Evolutionary conservation across 2,888 invertebrate species (phyloP), one percentile per base, ranked within the genome.

Genomic region (Drosophila picticornis): DNA sequence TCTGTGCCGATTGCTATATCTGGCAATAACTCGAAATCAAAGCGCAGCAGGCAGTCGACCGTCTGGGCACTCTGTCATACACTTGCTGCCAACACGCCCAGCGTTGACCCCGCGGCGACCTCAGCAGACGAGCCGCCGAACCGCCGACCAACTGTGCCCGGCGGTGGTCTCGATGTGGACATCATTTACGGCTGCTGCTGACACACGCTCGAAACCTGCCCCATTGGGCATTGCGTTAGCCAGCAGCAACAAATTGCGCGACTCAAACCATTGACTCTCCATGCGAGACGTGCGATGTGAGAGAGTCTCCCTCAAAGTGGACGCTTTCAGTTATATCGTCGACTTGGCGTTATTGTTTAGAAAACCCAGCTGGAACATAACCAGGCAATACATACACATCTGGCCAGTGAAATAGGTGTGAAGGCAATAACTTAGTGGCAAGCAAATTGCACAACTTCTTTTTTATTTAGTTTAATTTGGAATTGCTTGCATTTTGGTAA

Each of bases 1-100:
- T 74, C 51, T 43, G 53, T 55, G 64, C 31, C 73, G 65, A 51
- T 74, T 77, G 75, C 86, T 78, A 90, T 88, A 86, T 75, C 89
- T 78, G 69, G 84, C 81, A 83, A 85, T 85, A 90, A 85, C 85
- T 90, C 82, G 89, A 84, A 86, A 86, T 90, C 85, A 86, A 89
- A 86, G 68, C 90, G 64, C 90, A 90, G 88, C 90, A 38, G 85
- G 90, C 67, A 50, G 65, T 51, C 38, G 56, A 22, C 40, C 10
- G 72, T 65, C 81, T 77, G 50, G 77, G 55, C 81, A 80, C 71
- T 80, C 72, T 81, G 85, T 90, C 85, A 88, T 81, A 66, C 65
- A 69, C 60, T 86, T 51, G 67, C 78, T 75, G 76, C 57, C 56
- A 62, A 57, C 85, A 84, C 89, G 89, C 85, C 88, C 83, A 58